A percentile compares a stretch with the other conserved stretches of the same genome.
Conservation (phyloP, 2,113 vertebrate species). For the Eupsittula cactorum region DNA sequence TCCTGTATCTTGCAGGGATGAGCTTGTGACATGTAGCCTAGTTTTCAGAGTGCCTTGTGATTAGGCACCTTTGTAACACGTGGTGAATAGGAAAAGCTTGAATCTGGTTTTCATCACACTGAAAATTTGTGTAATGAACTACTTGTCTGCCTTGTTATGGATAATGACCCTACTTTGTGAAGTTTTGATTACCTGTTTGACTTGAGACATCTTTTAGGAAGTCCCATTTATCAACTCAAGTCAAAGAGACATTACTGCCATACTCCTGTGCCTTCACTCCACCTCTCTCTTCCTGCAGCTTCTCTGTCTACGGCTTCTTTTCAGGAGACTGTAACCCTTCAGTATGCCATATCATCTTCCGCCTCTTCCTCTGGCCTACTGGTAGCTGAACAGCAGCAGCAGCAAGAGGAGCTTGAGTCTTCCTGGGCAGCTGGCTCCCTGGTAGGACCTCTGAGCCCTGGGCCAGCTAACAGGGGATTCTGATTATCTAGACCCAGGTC, state of each 20-base stretch:
- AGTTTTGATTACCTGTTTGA: not conserved
- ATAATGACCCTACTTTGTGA: not conserved
- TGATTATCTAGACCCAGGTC: not conserved
- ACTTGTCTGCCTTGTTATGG: not conserved
- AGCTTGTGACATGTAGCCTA: not conserved
- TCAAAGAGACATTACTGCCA: not conserved
- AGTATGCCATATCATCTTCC: rapidly evolving
- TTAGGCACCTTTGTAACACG: not conserved
- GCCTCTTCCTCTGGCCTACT: not conserved
- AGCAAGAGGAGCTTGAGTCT: not conserved
- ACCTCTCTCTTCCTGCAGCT: not conserved
- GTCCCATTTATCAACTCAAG: not conserved
- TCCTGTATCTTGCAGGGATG: not conserved
- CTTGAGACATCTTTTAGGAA: not conserved
- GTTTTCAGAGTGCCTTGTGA: not conserved
- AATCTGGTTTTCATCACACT: not conserved
- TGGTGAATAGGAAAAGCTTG: not conserved
- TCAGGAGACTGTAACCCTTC: not conserved
- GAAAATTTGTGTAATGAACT: not conserved
- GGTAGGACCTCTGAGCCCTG: rapidly evolving
- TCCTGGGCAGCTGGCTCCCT: not conserved
- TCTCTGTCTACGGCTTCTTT: rapidly evolving
- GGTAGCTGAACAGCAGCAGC: not conserved
- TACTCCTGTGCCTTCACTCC: not conserved
- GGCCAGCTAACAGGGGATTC: not conserved